Percentiles rank a stretch among this genome's conserved stretches.
These are phyloP conservation scores for Aphaenogaster rudis DNA, from an alignment of 1,140 invertebrate genomes.

Conservation along the genomic window DNA sequence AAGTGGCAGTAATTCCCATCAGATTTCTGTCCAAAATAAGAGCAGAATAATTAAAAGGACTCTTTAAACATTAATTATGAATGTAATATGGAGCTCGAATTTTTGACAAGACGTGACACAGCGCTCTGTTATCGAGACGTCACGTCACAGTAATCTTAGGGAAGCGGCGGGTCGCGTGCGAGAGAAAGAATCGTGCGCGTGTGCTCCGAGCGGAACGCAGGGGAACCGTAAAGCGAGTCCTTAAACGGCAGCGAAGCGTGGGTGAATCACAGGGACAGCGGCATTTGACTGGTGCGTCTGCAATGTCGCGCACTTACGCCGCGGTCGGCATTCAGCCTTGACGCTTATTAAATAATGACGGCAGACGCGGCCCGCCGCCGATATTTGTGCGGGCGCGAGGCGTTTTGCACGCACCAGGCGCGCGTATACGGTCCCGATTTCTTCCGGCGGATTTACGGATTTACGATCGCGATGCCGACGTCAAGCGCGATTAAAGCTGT, in stretches of 20 bases:
- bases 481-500: background rate
- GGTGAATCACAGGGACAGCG: constrained; percentile 74
- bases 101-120: background rate
- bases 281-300: constrained; percentile 12
- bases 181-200: background rate
- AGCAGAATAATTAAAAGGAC: background rate
- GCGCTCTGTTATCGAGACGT: background rate
- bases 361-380: constrained; percentile 59
- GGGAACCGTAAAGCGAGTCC: constrained; percentile 26
- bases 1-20: background rate
- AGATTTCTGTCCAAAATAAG: background rate
- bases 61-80: background rate
- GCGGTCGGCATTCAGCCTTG: constrained; percentile 73
- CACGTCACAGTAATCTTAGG: background rate
- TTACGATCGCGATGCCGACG: background rate
- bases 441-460: background rate
- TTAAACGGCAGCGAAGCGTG: constrained; percentile 59
- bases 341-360: constrained; percentile 78
- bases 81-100: background rate
- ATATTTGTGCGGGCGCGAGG: constrained; percentile 51
- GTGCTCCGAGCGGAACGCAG: constrained; percentile 21
- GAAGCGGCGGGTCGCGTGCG: background rate
- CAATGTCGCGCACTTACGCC: constrained; percentile 25
- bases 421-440: background rate
- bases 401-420: background rate